These are phyloP conservation scores for Protaetia brevitarsis DNA, from an alignment of 1,140 invertebrate species.

Conservation along the genomic window DNA sequence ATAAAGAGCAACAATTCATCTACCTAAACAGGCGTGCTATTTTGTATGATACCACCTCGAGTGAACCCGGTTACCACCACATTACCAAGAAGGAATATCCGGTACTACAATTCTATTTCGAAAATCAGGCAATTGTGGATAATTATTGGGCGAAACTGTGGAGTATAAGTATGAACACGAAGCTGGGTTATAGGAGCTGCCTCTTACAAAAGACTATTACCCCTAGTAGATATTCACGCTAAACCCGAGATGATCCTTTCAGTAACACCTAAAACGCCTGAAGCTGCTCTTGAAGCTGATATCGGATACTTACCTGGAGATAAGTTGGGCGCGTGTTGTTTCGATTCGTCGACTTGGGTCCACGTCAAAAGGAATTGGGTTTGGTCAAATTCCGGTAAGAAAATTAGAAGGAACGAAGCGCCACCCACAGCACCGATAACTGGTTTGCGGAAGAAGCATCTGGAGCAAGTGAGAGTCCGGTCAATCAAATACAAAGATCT, in stretches of 20 bases:
- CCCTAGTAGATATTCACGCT: conserved; percentile 51
- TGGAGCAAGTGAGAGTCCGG: conserved; percentile 35
- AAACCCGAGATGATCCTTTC: conserved; percentile 55
- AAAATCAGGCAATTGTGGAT: conserved; percentile 55
- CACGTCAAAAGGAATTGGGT: conserved; percentile 71
- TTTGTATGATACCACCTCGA: conserved; percentile 65
- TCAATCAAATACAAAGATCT: conserved; percentile 42
- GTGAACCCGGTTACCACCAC: conserved; percentile 60
- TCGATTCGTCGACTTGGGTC: conserved; percentile 67
- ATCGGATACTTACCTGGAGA: conserved; percentile 68
- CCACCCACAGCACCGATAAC: not conserved
- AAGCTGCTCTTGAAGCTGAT: conserved; percentile 53
- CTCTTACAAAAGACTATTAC: conserved; percentile 44
- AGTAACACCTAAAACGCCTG: conserved; percentile 45
- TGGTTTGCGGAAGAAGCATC: conserved; percentile 27
- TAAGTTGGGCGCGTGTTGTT: conserved; percentile 66
- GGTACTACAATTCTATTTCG: conserved; percentile 56
- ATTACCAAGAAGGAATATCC: conserved; percentile 61
- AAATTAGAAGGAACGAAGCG: conserved; percentile 12
- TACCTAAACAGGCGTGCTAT: conserved; percentile 64
- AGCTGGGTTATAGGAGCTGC: conserved; percentile 26
- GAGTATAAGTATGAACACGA: conserved; percentile 42
- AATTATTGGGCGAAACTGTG: conserved; percentile 74
- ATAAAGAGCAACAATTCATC: conserved; percentile 70
- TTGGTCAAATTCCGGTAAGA: conserved; percentile 40